Conservation (phyloP, 1,140 invertebrate genomes). For the Nasonia giraulti region DNA sequence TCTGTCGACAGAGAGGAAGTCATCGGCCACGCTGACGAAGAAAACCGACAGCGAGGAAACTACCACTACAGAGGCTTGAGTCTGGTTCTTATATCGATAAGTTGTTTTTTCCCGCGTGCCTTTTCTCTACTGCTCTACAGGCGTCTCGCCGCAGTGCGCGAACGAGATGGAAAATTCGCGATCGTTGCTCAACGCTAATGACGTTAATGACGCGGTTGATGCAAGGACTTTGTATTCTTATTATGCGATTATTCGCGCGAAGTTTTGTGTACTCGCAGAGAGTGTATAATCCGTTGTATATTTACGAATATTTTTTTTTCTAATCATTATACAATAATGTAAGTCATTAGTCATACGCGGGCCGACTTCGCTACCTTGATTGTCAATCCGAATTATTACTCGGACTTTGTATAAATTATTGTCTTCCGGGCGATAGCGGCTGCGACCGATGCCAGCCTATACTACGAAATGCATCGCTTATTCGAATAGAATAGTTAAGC, state of each 20-base stretch:
- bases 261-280: constrained; percentile 1
- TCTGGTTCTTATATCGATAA: constrained; percentile 43
- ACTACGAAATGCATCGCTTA: constrained; percentile 2
- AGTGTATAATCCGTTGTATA: constrained; percentile 21
- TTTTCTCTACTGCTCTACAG: constrained; percentile 37
- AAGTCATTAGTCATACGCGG: constrained; percentile 26
- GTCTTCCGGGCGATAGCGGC: too few species aligned
- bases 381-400: too few species aligned
- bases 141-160: background rate
- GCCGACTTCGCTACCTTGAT: background rate
- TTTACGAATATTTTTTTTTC: constrained; percentile 26
- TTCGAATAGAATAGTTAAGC: background rate
- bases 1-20: constrained; percentile 33
- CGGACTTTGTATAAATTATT: too few species aligned
- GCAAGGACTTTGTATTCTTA: background rate
- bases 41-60: constrained; percentile 57
- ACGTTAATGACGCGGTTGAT: background rate
- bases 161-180: constrained; percentile 20
- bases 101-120: constrained; percentile 48
- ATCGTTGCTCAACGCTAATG: constrained; percentile 24
- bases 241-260: background rate
- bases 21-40: constrained; percentile 36
- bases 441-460: too few species aligned
- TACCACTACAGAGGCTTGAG: constrained; percentile 56
- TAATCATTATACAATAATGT: background rate